These are phyloP conservation scores for Nyctereutes procyonoides DNA, from an alignment of 2,113 vertebrate species.

Conservation along the genomic window DNA sequence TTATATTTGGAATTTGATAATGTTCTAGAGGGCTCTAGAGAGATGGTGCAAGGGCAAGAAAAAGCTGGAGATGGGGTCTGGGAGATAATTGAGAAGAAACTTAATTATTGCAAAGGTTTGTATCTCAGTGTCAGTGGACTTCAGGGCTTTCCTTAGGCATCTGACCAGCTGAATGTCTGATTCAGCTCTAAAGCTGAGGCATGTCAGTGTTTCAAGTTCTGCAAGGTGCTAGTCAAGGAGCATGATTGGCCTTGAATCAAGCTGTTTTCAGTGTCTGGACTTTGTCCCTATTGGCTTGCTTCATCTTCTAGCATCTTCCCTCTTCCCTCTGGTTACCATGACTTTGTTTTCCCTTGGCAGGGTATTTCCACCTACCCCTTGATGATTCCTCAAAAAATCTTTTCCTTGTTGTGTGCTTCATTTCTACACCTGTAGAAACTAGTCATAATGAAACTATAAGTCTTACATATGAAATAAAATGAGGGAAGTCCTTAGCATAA, in stretches of 20 bases:
- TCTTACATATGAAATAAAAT: background rate
- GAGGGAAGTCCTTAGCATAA: background rate
- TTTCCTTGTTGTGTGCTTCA: background rate
- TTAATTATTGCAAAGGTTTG: background rate
- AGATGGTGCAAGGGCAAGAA: background rate
- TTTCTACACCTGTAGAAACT: background rate
- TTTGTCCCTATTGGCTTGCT: background rate
- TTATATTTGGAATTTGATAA: background rate
- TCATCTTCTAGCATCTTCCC: background rate
- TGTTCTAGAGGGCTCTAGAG: background rate
- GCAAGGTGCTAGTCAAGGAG: background rate
- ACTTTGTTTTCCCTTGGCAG: background rate
- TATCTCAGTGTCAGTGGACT: background rate
- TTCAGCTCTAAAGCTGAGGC: background rate
- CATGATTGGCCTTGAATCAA: background rate
- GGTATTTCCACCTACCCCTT: background rate
- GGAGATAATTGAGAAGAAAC: background rate
- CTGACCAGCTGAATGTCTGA: background rate
- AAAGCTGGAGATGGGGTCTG: background rate
- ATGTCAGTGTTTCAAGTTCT: background rate
- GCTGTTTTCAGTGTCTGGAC: background rate
- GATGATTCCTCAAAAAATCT: background rate
- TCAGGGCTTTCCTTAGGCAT: background rate
- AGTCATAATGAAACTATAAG: background rate
- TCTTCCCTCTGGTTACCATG: background rate